These are phyloP conservation scores for Bombus vancouverensis DNA, from an alignment of 1,140 invertebrate genomes.

Conservation along the genomic window DNA sequence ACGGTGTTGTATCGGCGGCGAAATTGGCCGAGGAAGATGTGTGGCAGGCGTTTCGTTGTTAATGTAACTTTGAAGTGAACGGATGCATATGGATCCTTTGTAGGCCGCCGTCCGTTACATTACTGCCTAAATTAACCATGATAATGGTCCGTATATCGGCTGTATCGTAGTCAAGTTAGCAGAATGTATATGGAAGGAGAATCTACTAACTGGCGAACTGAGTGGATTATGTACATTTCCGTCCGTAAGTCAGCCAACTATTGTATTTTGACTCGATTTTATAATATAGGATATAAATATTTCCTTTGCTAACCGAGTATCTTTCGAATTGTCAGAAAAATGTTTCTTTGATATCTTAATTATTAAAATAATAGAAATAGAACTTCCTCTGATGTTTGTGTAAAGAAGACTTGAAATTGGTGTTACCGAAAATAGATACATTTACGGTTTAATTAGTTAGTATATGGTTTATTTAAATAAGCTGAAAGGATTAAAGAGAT, in stretches of 20 bases:
- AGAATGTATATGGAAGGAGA: neutral
- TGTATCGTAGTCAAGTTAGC: neutral
- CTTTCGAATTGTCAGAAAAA: no score
- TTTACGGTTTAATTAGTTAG: neutral
- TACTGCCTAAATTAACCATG: conserved; percentile 21
- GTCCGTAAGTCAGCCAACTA: no score
- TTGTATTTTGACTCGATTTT: no score
- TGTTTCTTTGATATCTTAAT: no score
- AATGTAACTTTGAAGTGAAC: conserved; percentile 32
- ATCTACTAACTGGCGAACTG: neutral
- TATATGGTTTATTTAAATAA: neutral
- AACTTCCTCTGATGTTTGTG: no score
- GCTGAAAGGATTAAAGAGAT: neutral
- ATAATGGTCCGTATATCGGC: conserved; percentile 1
- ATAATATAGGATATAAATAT: no score
- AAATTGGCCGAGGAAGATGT: conserved; percentile 42
- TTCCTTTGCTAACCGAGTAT: no score
- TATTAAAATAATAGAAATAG: no score
- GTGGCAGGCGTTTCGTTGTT: conserved; percentile 4
- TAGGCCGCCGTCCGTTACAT: neutral
- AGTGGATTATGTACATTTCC: neutral
- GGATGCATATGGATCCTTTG: conserved; percentile 18
- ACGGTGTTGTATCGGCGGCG: conserved; percentile 8
- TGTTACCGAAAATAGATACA: neutral
- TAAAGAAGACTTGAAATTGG: neutral